A percentile compares a stretch with the other conserved stretches of the same genome.
Conservation (phyloP, 2,888 invertebrate genomes). For the Creontiades dilutus region DNA sequence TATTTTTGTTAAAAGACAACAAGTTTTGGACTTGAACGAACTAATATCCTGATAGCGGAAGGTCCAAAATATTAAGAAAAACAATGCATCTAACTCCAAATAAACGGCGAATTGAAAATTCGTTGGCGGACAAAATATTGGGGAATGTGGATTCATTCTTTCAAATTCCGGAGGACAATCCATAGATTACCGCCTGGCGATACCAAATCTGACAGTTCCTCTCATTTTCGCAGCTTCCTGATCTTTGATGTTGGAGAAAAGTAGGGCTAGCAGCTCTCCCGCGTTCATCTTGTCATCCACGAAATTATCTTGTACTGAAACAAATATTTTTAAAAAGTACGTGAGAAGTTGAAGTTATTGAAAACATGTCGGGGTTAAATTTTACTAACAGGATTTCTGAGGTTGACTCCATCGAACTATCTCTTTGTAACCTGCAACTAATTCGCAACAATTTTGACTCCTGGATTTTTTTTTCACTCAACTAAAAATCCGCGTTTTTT, state of each 20-base stretch:
- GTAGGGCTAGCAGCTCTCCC: constrained; percentile 72
- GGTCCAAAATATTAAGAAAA: background rate
- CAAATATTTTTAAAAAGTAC: background rate
- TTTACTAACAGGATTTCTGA: too few species aligned
- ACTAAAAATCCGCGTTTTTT: too few species aligned
- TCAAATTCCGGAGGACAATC: background rate
- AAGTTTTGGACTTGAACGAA: constrained; percentile 37
- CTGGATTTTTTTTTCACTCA: too few species aligned
- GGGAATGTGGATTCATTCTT: constrained; percentile 21
- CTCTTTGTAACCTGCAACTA: too few species aligned
- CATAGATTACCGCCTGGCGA: constrained; percentile 71
- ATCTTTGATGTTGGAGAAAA: constrained; percentile 73
- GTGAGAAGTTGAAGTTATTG: too few species aligned
- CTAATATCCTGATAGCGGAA: constrained; percentile 25
- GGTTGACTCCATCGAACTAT: too few species aligned
- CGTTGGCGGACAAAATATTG: constrained; percentile 48
- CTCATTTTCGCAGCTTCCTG: constrained; percentile 72
- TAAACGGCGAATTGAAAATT: constrained; percentile 40
- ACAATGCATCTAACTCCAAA: constrained; percentile 8
- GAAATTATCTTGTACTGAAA: constrained; percentile 62
- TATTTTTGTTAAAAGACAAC: constrained; percentile 63
- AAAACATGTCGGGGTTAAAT: too few species aligned
- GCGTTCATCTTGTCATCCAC: constrained; percentile 72
- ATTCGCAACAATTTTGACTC: too few species aligned
- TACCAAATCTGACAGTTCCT: constrained; percentile 73